phyloP scores from a whole-genome alignment of 2,888 invertebrate species.

The Caenorhabditis sp. region DNA sequence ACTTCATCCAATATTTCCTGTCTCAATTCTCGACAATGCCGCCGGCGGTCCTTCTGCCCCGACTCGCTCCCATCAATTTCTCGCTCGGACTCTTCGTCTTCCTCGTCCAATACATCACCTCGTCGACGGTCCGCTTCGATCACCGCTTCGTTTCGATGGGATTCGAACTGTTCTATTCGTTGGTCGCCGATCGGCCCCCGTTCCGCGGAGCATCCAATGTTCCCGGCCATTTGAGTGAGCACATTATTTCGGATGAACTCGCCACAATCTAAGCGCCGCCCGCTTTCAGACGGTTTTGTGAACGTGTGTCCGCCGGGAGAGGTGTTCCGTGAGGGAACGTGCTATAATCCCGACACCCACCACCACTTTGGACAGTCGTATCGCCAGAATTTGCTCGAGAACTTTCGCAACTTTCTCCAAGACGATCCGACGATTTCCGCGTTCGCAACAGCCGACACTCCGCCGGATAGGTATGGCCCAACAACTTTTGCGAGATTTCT shows the following conservation, averaged over 20 bases:
- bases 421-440: no score
- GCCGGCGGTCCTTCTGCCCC: neutral
- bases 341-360: no score
- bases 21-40: constrained; percentile 16
- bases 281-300: no score
- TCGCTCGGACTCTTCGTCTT: neutral
- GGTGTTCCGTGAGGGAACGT: no score
- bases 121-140: constrained; percentile 2
- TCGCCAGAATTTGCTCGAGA: no score
- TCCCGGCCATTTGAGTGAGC: constrained; percentile 5
- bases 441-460: no score
- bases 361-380: no score
- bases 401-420: no score
- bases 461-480: no score
- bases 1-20: constrained; percentile 6
- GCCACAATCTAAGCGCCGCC: no score
- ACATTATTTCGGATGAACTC: no score
- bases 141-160: constrained; percentile 25
- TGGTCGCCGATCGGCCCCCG: no score
- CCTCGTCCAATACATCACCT: constrained; percentile 7
- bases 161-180: constrained; percentile 4
- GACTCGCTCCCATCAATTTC: constrained; percentile 4
- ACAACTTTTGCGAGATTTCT: neutral
- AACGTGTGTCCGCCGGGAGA: neutral
- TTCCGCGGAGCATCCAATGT: neutral